Evolutionary conservation across 1,140 invertebrate species (phyloP).

Genomic region (Aphelinus atriplicis): DNA sequence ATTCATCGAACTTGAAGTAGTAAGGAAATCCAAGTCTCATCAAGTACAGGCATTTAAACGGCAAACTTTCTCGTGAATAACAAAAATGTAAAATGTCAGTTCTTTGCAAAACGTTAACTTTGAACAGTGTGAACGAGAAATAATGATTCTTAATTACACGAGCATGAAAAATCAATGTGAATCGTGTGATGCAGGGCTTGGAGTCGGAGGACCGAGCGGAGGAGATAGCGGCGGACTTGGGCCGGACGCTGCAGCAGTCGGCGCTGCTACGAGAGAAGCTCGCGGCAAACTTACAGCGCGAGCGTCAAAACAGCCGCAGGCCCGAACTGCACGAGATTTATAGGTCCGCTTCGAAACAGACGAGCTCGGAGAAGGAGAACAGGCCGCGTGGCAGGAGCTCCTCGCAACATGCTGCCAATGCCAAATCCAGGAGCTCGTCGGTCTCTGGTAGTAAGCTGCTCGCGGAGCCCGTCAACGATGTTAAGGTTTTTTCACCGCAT

Average conservation of each 20-base stretch:
- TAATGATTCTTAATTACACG: no score
- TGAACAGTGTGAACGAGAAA: no score
- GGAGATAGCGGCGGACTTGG: slow-evolving; percentile 52
- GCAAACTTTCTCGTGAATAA: no score
- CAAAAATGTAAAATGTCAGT: background rate
- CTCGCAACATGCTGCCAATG: slow-evolving; percentile 5
- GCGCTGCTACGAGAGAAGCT: slow-evolving; percentile 48
- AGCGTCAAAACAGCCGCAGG: slow-evolving; percentile 17
- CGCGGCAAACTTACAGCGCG: slow-evolving; percentile 18
- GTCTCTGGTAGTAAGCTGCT: background rate
- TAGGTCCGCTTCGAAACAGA: background rate
- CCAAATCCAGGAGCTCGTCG: no score
- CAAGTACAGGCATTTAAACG: no score
- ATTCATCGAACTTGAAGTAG: no score
- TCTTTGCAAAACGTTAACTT: no score
- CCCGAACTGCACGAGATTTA: slow-evolving; percentile 21
- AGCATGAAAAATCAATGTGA: no score
- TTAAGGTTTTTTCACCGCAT: background rate
- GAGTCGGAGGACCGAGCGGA: slow-evolving; percentile 42
- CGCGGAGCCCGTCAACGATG: background rate
- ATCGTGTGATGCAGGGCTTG: no score
- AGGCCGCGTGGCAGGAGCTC: background rate
- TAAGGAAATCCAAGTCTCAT: no score
- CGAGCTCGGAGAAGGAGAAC: slow-evolving; percentile 4
- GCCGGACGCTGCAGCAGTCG: slow-evolving; percentile 50